Base-by-base conservation (phyloP, 2,797 vertebrate genomes). In the Silurus lanzhouensis region DNA sequence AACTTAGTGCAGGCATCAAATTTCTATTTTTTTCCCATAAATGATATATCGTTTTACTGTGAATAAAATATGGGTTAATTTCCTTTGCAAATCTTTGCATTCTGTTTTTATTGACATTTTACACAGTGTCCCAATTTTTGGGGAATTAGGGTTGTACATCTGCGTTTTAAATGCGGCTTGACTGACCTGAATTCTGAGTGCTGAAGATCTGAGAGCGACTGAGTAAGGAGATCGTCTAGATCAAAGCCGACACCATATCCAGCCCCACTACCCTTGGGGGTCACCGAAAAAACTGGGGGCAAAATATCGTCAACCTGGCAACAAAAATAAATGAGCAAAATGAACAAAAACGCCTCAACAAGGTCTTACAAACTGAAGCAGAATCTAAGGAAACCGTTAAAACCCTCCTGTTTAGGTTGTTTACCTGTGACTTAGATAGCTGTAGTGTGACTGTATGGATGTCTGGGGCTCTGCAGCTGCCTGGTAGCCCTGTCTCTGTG, bases 211-310 rank as follows among this genome's bases (percentile, higher is more conserved):
- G 94, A 95, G 2, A 99, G 94, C 55, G 97, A 97, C 85, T 99
- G 97, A 90, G 95, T 97, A 83, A 99, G 94, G 85, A 98, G 97
- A 88, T 98, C 97, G 82, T 98, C 97, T 83, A 98, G 93, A 89
- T 98, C 97, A 78, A 98, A 98, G 83, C 97, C 97, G 63, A 99
- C 96, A 0, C 98, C 98, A 0, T 99, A 98, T 0, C 97, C 98
- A 0, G 97, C 97, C 0, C 98, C 97, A 8, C 98, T 98, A 88
- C 98, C 98, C 92, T 99, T 99, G 6, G 98, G 97, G 5, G 98
- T 99, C 87, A 95, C 96, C 0, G 97, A 97, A 90, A 99, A 98
- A 83, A 97, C 95, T 0, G 97, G 97, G 0, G 97, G 98, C 88
- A 99, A 91, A n/a, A 96, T 93, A 13, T 99, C 98, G 82, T 98